Evolutionary conservation across 2,113 vertebrate genomes (phyloP).

Genomic region (Gobiocypris rarus): DNA sequence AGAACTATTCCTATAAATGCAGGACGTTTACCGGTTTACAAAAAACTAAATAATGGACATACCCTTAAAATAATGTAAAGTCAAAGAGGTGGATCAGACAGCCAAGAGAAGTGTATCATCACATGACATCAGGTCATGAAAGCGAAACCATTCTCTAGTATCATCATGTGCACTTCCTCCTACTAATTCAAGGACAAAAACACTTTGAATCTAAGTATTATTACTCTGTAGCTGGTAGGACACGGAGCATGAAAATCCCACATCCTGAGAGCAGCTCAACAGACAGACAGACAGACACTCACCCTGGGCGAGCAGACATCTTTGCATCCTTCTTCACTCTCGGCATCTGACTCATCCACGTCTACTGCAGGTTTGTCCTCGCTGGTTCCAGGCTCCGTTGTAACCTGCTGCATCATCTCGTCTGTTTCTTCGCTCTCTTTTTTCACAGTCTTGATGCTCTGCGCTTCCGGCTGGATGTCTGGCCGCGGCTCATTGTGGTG

Average conservation of each 20-base stretch:
- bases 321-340: slow-evolving; percentile 79
- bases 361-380: slow-evolving; percentile 43
- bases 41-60: neutral
- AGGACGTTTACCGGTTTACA: neutral
- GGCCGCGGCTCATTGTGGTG: slow-evolving; percentile 92
- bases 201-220: neutral
- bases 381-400: slow-evolving; percentile 14
- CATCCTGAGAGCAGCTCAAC: neutral
- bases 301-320: slow-evolving; percentile 86
- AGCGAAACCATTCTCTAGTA: slow-evolving; percentile 56
- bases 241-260: neutral
- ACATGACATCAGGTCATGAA: slow-evolving; percentile 52
- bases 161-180: slow-evolving; percentile 44
- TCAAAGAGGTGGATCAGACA: slow-evolving; percentile 51
- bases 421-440: slow-evolving; percentile 64
- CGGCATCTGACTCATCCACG: slow-evolving; percentile 75
- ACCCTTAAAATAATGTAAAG: neutral
- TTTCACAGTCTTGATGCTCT: slow-evolving; percentile 69
- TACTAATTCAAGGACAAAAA: neutral
- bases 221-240: neutral
- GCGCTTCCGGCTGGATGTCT: slow-evolving; percentile 68
- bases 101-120: slow-evolving; percentile 59
- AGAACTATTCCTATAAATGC: neutral
- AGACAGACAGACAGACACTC: slow-evolving; percentile 58
- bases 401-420: slow-evolving; percentile 53